Conservation (phyloP, 2,888 invertebrate species). For the Morpho helenor region DNA sequence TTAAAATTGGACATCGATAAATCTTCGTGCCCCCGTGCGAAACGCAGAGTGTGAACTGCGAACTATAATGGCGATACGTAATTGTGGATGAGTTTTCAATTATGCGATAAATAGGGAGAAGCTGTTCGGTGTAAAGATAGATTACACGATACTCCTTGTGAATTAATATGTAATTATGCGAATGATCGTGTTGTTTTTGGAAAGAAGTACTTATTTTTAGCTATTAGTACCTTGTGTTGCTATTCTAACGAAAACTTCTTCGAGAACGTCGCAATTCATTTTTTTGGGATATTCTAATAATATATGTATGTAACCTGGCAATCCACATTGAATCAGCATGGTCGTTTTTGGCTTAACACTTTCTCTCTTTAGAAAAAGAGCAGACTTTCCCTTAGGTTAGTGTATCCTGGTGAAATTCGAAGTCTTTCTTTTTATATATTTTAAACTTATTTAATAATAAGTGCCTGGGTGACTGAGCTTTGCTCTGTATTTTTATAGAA, state of each 20-base stretch:
- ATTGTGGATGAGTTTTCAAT: slow-evolving; percentile 45
- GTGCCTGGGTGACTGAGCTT: too few species aligned
- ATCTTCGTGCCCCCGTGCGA: slow-evolving; percentile 63
- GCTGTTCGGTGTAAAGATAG: slow-evolving; percentile 1
- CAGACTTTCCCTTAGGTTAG: too few species aligned
- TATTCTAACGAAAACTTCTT: too few species aligned
- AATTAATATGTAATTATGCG: background rate
- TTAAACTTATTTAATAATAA: too few species aligned
- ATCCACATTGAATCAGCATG: too few species aligned
- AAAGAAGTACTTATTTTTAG: background rate
- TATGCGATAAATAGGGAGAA: slow-evolving; percentile 12
- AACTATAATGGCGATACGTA: slow-evolving; percentile 39
- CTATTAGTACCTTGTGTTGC: too few species aligned
- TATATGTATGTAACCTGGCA: background rate
- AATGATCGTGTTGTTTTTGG: slow-evolving; percentile 3
- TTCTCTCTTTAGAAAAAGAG: too few species aligned
- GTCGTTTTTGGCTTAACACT: too few species aligned
- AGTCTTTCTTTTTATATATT: too few species aligned
- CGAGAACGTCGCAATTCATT: too few species aligned
- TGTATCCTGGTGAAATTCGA: too few species aligned
- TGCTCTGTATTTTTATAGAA: too few species aligned
- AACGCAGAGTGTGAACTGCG: slow-evolving; percentile 50
- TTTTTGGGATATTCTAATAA: background rate
- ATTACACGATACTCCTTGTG: slow-evolving; percentile 3
- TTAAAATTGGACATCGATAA: slow-evolving; percentile 62